Evolutionary conservation across 2,797 vertebrate genomes (phyloP), one percentile per base, ranked within the genome.

Genomic region (Setipinna tenuifilis): DNA sequence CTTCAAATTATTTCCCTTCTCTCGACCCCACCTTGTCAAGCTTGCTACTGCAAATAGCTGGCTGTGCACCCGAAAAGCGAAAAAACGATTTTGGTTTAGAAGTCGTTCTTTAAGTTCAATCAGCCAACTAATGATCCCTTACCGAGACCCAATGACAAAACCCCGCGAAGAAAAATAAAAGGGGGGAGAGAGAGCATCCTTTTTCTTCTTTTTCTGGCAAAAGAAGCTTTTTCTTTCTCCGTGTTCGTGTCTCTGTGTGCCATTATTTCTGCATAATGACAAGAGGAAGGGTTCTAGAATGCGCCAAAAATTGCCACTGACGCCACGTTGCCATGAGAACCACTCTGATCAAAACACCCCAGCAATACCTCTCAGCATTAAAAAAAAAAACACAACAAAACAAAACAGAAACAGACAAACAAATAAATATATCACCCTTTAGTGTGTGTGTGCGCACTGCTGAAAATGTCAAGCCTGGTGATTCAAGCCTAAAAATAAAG

Each of bases 211-310:
- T 14, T 54, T 54, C 50, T 54, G 50, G 16, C 71, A 35, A 44
- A 21, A 6, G 17, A 19, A 44, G 35, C 71, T 16, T 78, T 78
- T 31, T 21, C 17, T 17, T 21, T n/a, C 31, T 31, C 28, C 28
- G 12, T 35, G 65, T 11, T 0, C 5, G 2, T 14, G 7, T 54
- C 2, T 14, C 50, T 54, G 9, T 1, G 31, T 44, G 1, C 16
- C 71, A 78, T 78, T 41, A 78, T 44, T 19, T 41, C 31, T 78
- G 71, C 35, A 78, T 78, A 78, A 78, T 44, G 71, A 44, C 71
- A 44, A 19, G 71, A 44, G 71, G 35, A 44, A 3, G 14, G 6
- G 5, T 78, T 78, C 6, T 19, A 44, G 71, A 78, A 78, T 16
- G 71, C 16, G 35, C 71, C 71, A 78, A 78, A 44, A 21, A 78